phyloP scores from a whole-genome alignment of 2,888 invertebrate genomes.

The Acronicta leporina region DNA sequence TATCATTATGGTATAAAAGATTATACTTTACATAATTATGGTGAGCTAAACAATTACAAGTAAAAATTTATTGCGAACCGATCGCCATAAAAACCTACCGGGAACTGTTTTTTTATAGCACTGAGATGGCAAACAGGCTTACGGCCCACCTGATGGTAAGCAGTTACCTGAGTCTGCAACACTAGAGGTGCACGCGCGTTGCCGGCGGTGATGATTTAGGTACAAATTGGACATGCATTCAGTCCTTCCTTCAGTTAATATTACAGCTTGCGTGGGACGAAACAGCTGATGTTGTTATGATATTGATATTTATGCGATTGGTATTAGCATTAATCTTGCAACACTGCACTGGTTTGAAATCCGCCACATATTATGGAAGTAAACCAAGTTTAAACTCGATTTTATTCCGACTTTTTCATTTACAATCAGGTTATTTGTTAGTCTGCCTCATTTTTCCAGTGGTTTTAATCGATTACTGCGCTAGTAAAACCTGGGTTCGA shows the following conservation, averaged over 20 bases:
- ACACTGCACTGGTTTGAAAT: neutral
- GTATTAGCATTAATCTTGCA: constrained; percentile 22
- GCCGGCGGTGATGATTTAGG: constrained; percentile 8
- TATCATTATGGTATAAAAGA: constrained; percentile 42
- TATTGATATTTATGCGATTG: constrained; percentile 37
- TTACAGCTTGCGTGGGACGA: constrained; percentile 34
- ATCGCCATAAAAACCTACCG: too few species aligned
- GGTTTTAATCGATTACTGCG: too few species aligned
- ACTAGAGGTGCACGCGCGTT: too few species aligned
- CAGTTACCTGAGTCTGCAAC: too few species aligned
- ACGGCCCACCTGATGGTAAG: too few species aligned
- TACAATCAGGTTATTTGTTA: too few species aligned
- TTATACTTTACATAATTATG: constrained; percentile 45
- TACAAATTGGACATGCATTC: constrained; percentile 21
- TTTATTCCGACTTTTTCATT: too few species aligned
- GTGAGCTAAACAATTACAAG: constrained; percentile 1
- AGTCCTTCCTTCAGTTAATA: constrained; percentile 31
- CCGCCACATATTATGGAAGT: neutral
- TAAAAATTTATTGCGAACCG: too few species aligned
- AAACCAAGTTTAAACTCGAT: neutral
- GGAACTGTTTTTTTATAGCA: too few species aligned
- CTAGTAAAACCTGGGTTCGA: too few species aligned
- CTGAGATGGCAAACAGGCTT: too few species aligned
- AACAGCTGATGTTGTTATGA: constrained; percentile 34
- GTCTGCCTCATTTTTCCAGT: too few species aligned